Conservation (phyloP, 2,113 vertebrate genomes). For the Bos taurus region ARS-UCD2.0 NC_037334.1:47259001-47259500, state of each 20-base stretch:
- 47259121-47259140: background rate
- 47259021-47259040: too few relatives aligned
- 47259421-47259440: background rate
- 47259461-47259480: background rate
- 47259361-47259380: background rate
- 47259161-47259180: background rate
- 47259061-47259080: background rate
- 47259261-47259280: background rate
- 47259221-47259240: background rate
- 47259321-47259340: background rate
- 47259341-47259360: background rate
- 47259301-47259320: background rate
- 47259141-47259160: background rate
- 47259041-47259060: background rate
- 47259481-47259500: background rate
- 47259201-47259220: background rate
- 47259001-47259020: background rate
- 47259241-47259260: background rate
- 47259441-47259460: background rate
- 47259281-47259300: too few relatives aligned
- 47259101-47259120: background rate
- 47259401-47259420: background rate
- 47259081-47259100: background rate
- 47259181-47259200: background rate
- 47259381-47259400: background rate